Base-by-base conservation (phyloP, 2,797 vertebrate species). In the Enteromius thamalakanensis region DNA sequence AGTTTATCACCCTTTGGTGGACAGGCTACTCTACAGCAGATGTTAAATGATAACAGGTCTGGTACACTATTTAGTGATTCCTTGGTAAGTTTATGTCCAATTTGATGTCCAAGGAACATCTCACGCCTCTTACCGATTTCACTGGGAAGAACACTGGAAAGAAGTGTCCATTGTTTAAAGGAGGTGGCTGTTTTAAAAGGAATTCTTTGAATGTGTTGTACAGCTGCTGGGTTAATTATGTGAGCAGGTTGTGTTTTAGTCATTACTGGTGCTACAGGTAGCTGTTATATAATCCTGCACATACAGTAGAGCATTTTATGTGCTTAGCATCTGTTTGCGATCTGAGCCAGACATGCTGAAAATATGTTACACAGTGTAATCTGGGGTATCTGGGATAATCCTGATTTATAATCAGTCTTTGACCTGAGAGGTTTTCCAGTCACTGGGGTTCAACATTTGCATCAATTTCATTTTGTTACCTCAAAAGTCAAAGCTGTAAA, bases 211-310 rank as follows among this genome's bases (percentile, higher is more conserved):
- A 87, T 86, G 79, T 84, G 67, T 64, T 26, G 64, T 74, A 83
- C 87, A 88, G 80, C 86, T 87, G 84, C 42, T 72, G 45, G 65
- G 74, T 83, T 87, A 84, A 87, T 90, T 86, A 86, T 75, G 65
- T 72, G 58, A 69, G 64, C 62, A 76, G 51, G 42, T 85, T 79
- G 80, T 84, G 85, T 84, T 83, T 87, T 72, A 82, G 71, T 64
- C 82, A 76, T 87, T 83, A 75, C 67, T 65, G 60, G 69, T 79
- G 58, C 82, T 77, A 76, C 83, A 87, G 83, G 69, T 81, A 79
- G 68, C 49, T 81, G 83, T 88, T 88, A 86, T 78, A 80, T 87
- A 80, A 81, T 85, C 69, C 37, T 76, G 68, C 76, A 80, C 70
- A 85, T 84, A 86, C 83, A 86, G 79, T 86, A 85, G 70, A 81